A percentile compares a stretch with the other conserved stretches of the same genome.
phyloP scores from a whole-genome alignment of 1,140 invertebrate species.

The Zaprionus africanus region DNA sequence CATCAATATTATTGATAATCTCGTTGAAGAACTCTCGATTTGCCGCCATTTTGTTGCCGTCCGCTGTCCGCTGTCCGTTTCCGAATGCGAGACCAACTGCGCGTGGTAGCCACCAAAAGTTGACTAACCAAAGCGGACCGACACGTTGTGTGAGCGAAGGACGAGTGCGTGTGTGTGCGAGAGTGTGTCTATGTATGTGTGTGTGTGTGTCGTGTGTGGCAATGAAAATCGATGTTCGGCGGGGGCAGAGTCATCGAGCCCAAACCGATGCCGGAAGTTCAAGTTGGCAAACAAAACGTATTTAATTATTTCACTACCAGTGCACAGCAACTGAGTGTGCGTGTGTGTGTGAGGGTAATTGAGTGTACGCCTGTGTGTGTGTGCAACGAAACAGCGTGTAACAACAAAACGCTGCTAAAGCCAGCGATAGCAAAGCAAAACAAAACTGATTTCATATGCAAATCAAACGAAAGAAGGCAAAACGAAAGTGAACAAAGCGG shows the following conservation, averaged over 20 bases:
- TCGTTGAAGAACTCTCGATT: constrained; percentile 80
- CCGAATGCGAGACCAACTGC: constrained; percentile 27
- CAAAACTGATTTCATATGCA: constrained; percentile 14
- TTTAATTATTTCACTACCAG: constrained; percentile 67
- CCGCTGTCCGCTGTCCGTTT: constrained; percentile 12
- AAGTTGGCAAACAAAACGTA: constrained; percentile 70
- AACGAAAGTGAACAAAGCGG: constrained; percentile 3
- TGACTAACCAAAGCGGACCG: constrained; percentile 31
- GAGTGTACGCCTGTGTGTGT: background rate
- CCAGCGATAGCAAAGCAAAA: constrained; percentile 43
- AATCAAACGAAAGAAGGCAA: background rate
- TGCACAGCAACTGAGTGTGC: constrained; percentile 13
- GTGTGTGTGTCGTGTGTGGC: constrained; percentile 47
- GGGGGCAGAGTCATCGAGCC: constrained; percentile 46
- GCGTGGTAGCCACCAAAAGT: constrained; percentile 34
- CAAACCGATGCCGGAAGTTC: constrained; percentile 53
- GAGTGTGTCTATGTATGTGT: constrained; percentile 40
- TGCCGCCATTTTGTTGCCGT: constrained; percentile 57
- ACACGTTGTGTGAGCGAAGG: constrained; percentile 18
- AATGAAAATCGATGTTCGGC: constrained; percentile 75
- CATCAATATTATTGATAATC: constrained; percentile 80
- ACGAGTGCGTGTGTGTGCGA: constrained; percentile 14
- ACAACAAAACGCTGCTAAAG: constrained; percentile 58
- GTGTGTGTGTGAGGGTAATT: constrained; percentile 5
- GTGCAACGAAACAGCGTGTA: constrained; percentile 47